A percentile compares a stretch with the other conserved stretches of the same genome.
Conservation (phyloP, 2,113 vertebrate species). For the Cervus canadensis region DNA sequence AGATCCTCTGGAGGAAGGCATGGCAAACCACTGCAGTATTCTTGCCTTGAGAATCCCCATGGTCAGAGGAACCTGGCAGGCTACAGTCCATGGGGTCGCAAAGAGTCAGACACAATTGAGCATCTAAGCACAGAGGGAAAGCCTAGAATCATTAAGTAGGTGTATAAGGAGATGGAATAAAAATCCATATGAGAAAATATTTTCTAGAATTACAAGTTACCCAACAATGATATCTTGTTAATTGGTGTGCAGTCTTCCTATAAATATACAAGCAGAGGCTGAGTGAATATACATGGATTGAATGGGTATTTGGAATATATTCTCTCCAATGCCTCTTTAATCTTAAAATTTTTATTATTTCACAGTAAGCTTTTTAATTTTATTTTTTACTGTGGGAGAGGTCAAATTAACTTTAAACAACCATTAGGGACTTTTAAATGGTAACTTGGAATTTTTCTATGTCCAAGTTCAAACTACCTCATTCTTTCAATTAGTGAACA, state of each 20-base stretch:
- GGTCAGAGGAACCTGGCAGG: not conserved
- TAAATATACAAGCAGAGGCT: not conserved
- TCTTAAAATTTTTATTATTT: not conserved
- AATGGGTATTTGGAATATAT: not conserved
- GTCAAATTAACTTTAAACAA: not conserved
- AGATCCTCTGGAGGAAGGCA: not conserved
- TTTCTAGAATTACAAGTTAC: not conserved
- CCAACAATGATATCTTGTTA: not conserved
- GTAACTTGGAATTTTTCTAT: not conserved
- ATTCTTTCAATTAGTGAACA: not conserved
- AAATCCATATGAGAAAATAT: not conserved
- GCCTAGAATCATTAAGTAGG: not conserved
- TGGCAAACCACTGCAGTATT: not conserved
- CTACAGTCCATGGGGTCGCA: not conserved
- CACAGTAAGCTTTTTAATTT: not conserved
- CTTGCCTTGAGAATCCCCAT: not conserved
- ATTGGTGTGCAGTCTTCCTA: not conserved
- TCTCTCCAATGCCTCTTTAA: not conserved
- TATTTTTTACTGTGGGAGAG: not conserved
- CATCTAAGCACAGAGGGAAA: not conserved
- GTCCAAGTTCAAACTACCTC: not conserved
- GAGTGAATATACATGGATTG: not conserved
- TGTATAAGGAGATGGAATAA: not conserved
- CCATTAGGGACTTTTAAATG: not conserved
- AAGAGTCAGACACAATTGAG: not conserved